These are phyloP conservation scores for Sericinus montela DNA, from an alignment of 2,888 invertebrate species.

Conservation along the genomic window DNA sequence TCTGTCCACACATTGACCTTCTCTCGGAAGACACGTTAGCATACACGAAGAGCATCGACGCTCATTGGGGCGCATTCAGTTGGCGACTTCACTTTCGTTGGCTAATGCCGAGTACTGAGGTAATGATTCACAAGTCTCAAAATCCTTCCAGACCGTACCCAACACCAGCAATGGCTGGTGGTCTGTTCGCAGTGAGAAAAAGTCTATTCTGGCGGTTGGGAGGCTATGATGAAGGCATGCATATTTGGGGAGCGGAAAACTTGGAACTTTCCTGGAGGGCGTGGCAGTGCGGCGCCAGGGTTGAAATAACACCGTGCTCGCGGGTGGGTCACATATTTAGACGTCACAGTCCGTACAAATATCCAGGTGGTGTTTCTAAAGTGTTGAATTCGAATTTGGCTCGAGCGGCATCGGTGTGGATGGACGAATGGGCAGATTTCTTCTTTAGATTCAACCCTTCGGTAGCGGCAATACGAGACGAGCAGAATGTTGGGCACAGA, in stretches of 20 bases:
- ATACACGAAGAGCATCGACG: conserved; percentile 95
- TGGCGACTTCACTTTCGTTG: conserved; percentile 97
- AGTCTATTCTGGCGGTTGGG: conserved; percentile 93
- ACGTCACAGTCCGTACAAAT: conserved; percentile 95
- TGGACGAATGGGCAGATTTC: conserved; percentile 98
- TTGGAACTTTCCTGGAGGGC: conserved; percentile 97
- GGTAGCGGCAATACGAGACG: conserved; percentile 76
- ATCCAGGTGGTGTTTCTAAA: conserved; percentile 93
- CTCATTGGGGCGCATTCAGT: conserved; percentile 99
- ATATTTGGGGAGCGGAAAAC: conserved; percentile 99
- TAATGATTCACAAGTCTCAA: conserved; percentile 80
- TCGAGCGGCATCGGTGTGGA: conserved; percentile 97
- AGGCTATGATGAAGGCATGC: conserved; percentile 84
- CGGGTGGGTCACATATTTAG: conserved; percentile 96
- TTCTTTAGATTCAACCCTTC: conserved; percentile 92
- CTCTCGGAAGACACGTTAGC: conserved; percentile 97
- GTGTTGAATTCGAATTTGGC: conserved; percentile 95
- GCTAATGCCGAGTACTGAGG: conserved; percentile 85
- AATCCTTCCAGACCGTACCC: conserved; percentile 84
- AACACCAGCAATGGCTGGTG: conserved; percentile 96
- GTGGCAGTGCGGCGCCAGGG: conserved; percentile 96
- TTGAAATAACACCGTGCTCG: conserved; percentile 95
- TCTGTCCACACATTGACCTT: conserved; percentile 78
- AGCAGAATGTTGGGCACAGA: conserved; percentile 82
- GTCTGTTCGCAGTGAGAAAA: conserved; percentile 92